Conservation (phyloP, 2,888 invertebrate genomes). For the Cheilosia vernalis region DNA sequence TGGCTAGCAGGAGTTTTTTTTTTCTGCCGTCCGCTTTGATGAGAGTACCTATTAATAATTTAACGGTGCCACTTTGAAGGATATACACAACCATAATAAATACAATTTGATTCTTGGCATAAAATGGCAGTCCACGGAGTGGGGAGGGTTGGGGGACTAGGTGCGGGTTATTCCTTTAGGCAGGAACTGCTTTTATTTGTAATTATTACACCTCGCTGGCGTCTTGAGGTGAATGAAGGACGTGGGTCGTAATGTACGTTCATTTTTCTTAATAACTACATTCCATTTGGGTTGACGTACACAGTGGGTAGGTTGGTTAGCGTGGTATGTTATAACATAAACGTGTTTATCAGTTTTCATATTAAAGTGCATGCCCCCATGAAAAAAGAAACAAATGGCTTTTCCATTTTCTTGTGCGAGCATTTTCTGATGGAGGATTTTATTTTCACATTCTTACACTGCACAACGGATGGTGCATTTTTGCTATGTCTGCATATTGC, state of each 20-base stretch:
- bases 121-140: not conserved
- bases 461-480: constrained; percentile 4
- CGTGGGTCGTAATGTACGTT: constrained; percentile 40
- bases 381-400: constrained; percentile 25
- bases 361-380: constrained; percentile 28
- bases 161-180: no score
- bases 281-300: not conserved
- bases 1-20: constrained; percentile 15
- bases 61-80: constrained; percentile 41
- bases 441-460: constrained; percentile 23
- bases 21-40: constrained; percentile 8
- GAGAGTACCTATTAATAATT: constrained; percentile 52
- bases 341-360: not conserved
- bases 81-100: not conserved
- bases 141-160: no score
- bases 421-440: constrained; percentile 38
- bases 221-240: constrained; percentile 45
- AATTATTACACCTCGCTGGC: constrained; percentile 69
- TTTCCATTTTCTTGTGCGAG: constrained; percentile 21
- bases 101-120: constrained; percentile 23
- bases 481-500: constrained; percentile 42
- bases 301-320: not conserved
- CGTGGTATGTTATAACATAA: not conserved
- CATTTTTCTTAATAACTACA: constrained; percentile 15
- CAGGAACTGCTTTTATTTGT: constrained; percentile 35